Evolutionary conservation across 1,140 invertebrate species (phyloP).

Genomic region (Hermetia illucens): DNA sequence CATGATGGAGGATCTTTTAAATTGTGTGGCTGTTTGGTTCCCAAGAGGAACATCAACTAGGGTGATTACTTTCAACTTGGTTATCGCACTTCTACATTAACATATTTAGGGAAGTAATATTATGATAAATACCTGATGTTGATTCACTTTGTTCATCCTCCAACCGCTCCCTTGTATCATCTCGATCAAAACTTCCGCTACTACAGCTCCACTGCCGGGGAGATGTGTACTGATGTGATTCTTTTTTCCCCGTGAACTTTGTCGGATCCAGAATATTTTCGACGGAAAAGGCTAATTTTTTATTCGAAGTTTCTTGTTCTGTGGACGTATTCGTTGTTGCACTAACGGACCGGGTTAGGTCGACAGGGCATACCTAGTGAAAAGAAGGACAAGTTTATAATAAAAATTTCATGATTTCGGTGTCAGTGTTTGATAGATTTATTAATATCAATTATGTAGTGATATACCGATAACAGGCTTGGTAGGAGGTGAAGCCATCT

Average conservation of each 20-base stretch:
- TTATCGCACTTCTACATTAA: too few relatives aligned
- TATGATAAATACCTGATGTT: conserved; percentile 30
- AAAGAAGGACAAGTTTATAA: neutral
- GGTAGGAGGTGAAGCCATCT: too few relatives aligned
- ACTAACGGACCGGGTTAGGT: conserved; percentile 29
- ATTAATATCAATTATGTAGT: too few relatives aligned
- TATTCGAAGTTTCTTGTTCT: conserved; percentile 22
- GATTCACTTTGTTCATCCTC: conserved; percentile 30
- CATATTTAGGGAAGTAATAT: too few relatives aligned
- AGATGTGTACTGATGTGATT: conserved; percentile 15
- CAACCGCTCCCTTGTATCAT: conserved; percentile 25
- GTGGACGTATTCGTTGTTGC: conserved; percentile 18
- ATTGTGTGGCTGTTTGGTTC: too few relatives aligned
- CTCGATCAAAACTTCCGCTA: conserved; percentile 36
- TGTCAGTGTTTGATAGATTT: too few relatives aligned
- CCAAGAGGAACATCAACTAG: too few relatives aligned
- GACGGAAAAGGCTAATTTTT: conserved; percentile 67
- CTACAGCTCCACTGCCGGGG: conserved; percentile 30
- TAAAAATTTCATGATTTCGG: too few relatives aligned
- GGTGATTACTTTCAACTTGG: too few relatives aligned
- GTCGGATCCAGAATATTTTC: conserved; percentile 84
- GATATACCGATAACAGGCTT: too few relatives aligned
- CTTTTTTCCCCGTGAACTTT: conserved; percentile 60
- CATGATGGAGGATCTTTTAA: too few relatives aligned
- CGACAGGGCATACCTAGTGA: conserved; percentile 25